A percentile compares a stretch with the other conserved stretches of the same genome.
Evolutionary conservation across 2,888 invertebrate genomes (phyloP).

Genomic region (Pyrrhosoma nymphula): DNA sequence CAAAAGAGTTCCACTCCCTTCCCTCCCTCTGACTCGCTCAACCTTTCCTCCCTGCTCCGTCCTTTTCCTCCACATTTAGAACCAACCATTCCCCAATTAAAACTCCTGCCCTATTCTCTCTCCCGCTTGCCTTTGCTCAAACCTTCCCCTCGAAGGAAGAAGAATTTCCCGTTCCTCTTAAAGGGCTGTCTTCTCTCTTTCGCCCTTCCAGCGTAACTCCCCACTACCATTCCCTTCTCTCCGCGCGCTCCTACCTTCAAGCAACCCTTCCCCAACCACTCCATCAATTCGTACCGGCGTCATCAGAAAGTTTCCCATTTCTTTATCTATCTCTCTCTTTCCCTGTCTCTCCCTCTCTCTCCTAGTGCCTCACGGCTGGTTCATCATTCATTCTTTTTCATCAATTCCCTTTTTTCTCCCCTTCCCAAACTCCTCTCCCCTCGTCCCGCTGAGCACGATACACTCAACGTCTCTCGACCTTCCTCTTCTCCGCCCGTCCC

Average conservation of each 20-base stretch:
- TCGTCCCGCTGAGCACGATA: no score
- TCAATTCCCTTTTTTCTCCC: neutral
- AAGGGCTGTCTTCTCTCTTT: no score
- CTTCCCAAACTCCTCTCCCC: neutral
- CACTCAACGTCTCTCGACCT: neutral
- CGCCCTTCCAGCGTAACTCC: neutral
- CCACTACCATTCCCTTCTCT: neutral
- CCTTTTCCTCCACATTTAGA: neutral
- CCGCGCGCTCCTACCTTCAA: neutral
- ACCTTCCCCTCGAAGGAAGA: no score
- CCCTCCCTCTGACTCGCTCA: no score
- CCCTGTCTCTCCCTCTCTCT: neutral
- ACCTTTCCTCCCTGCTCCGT: neutral
- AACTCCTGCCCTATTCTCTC: conserved; percentile 28
- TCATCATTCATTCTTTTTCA: conserved; percentile 45
- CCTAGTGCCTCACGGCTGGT: neutral
- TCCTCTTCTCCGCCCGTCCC: neutral
- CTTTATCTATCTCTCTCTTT: neutral
- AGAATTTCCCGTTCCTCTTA: no score
- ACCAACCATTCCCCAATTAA: neutral
- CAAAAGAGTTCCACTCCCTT: neutral
- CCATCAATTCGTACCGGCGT: conserved; percentile 12
- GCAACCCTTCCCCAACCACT: neutral
- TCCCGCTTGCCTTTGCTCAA: neutral
- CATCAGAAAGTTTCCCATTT: conserved; percentile 24